Evolutionary conservation across 2,797 vertebrate species (phyloP), one percentile per base, ranked within the genome.

Genomic region (Erethizon dorsatum): DNA sequence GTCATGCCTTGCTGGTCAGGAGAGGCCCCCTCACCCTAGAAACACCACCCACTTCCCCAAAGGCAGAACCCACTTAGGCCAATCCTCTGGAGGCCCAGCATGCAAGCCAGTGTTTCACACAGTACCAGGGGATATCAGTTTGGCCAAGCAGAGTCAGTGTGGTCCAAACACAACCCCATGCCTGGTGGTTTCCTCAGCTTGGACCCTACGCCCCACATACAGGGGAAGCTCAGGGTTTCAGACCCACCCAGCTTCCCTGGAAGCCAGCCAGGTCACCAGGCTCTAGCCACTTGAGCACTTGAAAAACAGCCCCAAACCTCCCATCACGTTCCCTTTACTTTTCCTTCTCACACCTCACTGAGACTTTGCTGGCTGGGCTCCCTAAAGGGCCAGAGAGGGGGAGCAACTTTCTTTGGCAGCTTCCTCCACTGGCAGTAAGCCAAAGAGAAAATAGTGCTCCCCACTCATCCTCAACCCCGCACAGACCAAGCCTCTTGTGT

Each of bases 141-240:
- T 96, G 96, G 93, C 88, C 84, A n/a, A 94, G 80, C 52, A 52
- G 83, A 96, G 26, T 65, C 14, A 17, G 20, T 78, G 28, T 1
- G 28, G 31, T 88, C 96, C 97, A 89, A 96, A 94, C 95, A 92
- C 89, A 98, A 95, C 83, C 65, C 22, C 4, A 0, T 14, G 17
- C 57, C 52, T 87, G 1, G 37, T 92, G 90, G 57, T 96, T 95
- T 90, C 78, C 22, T 18, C 50, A 90, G 50, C 85, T 65, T 37
- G n/a, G 41, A 57, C 94, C 97, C 50, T 22, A 5, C 88, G 71
- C 82, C 54, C 50, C 13, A 17, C 59, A 41, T n/a, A 1, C 47
- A 24, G 2, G 57, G 20, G 52, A 18, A 78, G 61, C 78, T 83
- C 1, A 10, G 37, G 86, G 84, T 85, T 95, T 73, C 65, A 95